Conservation (phyloP, 2,113 vertebrate species). For the Himantopus leucocephalus region DNA sequence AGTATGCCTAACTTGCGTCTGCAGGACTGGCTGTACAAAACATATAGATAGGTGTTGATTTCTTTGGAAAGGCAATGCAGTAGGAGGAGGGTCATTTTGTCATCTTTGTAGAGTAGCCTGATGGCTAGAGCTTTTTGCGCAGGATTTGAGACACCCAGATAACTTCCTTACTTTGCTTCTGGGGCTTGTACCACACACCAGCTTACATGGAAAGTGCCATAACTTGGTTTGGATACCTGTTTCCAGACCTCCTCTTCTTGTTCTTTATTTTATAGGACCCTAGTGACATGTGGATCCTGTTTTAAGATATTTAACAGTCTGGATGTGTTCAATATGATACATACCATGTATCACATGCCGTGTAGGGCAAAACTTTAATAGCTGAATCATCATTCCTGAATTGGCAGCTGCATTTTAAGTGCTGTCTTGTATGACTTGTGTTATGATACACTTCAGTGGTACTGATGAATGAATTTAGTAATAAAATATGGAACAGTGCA, state of each 20-base stretch:
- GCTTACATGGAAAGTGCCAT: not conserved
- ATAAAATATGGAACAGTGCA: not conserved
- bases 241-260: not conserved
- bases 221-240: not conserved
- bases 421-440: not conserved
- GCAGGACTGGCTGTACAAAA: not conserved
- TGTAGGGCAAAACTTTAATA: not conserved
- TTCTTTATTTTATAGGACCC: not conserved
- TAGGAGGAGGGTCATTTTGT: not conserved
- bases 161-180: not conserved
- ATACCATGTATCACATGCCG: not conserved
- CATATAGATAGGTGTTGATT: not conserved
- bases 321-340: not conserved
- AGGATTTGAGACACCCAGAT: not conserved
- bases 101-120: not conserved
- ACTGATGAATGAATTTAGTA: not conserved
- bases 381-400: not conserved
- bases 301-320: not conserved
- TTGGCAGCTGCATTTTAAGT: not conserved
- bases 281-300: not conserved
- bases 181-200: not conserved
- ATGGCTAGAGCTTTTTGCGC: not conserved
- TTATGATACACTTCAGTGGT: not conserved
- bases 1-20: not conserved
- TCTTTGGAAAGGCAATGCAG: not conserved